Base-by-base conservation (phyloP, 2,888 invertebrate species). In the Heteromyza rotundicornis region DNA sequence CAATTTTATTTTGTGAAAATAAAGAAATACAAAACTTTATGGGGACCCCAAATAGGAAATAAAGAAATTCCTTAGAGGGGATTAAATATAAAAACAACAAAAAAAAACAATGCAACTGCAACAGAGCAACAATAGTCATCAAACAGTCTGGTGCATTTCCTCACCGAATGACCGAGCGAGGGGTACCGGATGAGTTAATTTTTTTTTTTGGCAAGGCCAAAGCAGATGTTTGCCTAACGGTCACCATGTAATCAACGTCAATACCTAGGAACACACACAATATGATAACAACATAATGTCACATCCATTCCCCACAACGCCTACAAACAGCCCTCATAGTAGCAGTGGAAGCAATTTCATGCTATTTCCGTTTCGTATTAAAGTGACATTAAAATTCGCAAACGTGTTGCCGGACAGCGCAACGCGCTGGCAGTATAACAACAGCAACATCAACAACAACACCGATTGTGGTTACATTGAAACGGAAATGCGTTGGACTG, bases 201-300 rank as follows among this genome's bases (percentile, higher is more conserved):
- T 27, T 27, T 5, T 27, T 10, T 10, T 10, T 27, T 27, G 7
- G 27, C 5, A 27, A 7, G 27, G 7, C 27, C 27, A 27, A 10
- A 27, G 27, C 27, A 7, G 27, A 27, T 27, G 27, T 27, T 5
- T 27, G 3, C 17, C 19, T 19, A 19, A 47, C 47, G 47, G 7
- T 47, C 19, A 47, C 47, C 47, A 47, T 19, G 47, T 47, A 47
- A 47, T 47, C 47, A 47, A 47, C 47, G 47, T 47, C 47, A 47
- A 47, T 47, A 47, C 47, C 27, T 27, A 5, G 10, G 10, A 27
- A 40, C 40, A 47, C 47, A 19, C 2, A 14, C 17, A 3, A 17
- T 19, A n/a, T n/a, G n/a, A n/a, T n/a, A 20, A 3, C 47, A 20
- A 20, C 47, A 47, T 47, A 47, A 19, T 19, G 47, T 5, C 20